Percentiles rank a stretch among this genome's conserved stretches.
phyloP scores from a whole-genome alignment of 1,140 invertebrate species.

The Bathynomus jamesi region DNA sequence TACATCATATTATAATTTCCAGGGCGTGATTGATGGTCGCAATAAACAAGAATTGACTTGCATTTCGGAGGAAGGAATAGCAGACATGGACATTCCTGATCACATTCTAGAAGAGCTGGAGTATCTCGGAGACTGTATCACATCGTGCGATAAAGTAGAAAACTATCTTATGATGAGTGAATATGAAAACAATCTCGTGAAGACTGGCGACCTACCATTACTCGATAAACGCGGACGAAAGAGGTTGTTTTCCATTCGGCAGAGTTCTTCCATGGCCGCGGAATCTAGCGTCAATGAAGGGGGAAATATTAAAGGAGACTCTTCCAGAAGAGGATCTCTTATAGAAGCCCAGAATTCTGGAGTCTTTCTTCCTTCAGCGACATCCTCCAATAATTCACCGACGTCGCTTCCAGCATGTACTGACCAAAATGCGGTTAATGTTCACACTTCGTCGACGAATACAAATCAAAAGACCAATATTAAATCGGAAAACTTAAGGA shows the following conservation, averaged over 20 bases:
- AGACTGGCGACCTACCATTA: background rate
- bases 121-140: conserved; percentile 65
- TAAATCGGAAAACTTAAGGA: background rate
- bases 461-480: too few species aligned
- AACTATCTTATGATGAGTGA: conserved; percentile 79
- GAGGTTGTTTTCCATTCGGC: background rate
- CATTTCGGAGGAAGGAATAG: conserved; percentile 76
- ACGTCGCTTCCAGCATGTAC: too few species aligned
- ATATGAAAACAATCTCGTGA: conserved; percentile 67
- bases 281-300: background rate
- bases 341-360: background rate
- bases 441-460: too few species aligned
- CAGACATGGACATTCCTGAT: conserved; percentile 72
- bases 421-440: too few species aligned
- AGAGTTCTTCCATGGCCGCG: background rate
- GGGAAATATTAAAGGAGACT: background rate
- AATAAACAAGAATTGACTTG: conserved; percentile 60
- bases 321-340: background rate
- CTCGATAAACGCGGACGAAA: background rate
- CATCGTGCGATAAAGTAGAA: conserved; percentile 79
- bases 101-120: conserved; percentile 71
- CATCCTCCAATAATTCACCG: too few species aligned
- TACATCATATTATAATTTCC: background rate
- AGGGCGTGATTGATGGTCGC: background rate
- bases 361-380: too few species aligned